Base-by-base conservation (phyloP, 2,797 vertebrate genomes). In the Clamator glandarius region DNA sequence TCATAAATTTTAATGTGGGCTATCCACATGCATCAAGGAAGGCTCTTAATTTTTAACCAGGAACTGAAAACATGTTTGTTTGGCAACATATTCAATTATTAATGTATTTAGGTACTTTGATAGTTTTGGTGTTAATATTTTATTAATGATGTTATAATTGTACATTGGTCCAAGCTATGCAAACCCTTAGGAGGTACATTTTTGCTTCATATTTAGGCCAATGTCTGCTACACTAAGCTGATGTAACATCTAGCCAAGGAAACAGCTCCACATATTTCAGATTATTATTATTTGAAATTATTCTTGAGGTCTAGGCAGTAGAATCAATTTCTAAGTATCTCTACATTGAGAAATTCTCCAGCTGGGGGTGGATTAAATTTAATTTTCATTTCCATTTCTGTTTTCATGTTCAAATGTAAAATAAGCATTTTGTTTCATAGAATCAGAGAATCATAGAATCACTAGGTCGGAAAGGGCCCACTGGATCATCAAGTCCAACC, bases 41-140 rank as follows among this genome's bases (percentile, higher is more conserved):
- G 12, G 15, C 39, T 85, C 82, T 81, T 92, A 92, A 87, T 94
- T 96, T 95, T 96, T 90, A 91, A 93, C 68, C 29, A 93, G 67
- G 26, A 95, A 59, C n/a, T 42, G 41, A 70, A 89, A 95, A 81
- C 33, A 35, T 73, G 13, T 2, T 93, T 91, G 24, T 79, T 92
- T 94, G 29, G 14, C 57, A 52, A 51, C 75, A 36, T 91, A 81
- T 94, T 96, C 57, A 92, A 86, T 95, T 95, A 93, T 89, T 91
- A 94, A 94, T 82, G 18, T 35, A 59, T 90, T 95, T 91, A 46
- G 82, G 26, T 84, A 51, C 39, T 67, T 35, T 33, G 64, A 87
- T 68, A 86, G 59, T 89, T 96, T 79, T 84, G 61, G 39, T 59
- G 42, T 93, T 87, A 92, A 70, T 93, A 91, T 89, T 89, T 96